phyloP scores from a whole-genome alignment of 2,113 vertebrate species.

The Isichthys henryi region DNA sequence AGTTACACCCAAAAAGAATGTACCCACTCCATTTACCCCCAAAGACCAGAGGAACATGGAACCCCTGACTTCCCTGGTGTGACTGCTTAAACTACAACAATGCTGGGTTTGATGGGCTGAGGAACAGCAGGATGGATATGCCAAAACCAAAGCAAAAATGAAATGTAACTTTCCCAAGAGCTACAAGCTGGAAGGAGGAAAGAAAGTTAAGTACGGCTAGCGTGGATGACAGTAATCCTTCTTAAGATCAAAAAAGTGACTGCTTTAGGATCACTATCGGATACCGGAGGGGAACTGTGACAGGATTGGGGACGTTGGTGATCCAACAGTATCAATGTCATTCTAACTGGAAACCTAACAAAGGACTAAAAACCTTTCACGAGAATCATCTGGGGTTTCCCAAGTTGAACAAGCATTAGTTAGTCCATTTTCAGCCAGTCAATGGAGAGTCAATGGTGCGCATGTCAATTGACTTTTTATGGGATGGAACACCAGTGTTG shows the following conservation, averaged over 20 bases:
- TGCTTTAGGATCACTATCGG: background rate
- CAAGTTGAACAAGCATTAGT: background rate
- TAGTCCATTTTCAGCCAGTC: background rate
- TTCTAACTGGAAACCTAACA: background rate
- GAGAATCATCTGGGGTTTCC: background rate
- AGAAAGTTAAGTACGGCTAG: background rate
- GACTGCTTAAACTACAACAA: background rate
- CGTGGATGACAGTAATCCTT: conserved; percentile 9
- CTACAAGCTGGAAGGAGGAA: background rate
- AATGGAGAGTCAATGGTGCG: background rate
- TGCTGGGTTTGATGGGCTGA: background rate
- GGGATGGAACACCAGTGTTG: background rate
- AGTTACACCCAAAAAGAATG: background rate
- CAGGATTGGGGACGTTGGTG: background rate
- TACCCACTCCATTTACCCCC: background rate
- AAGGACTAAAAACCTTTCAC: background rate
- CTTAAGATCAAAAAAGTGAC: background rate
- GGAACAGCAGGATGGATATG: background rate
- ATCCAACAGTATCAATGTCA: background rate
- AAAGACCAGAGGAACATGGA: background rate
- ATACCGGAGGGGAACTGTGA: background rate
- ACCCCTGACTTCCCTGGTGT: background rate
- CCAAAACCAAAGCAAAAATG: background rate
- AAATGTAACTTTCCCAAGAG: background rate
- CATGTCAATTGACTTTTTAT: background rate